Conservation (phyloP, 2,113 vertebrate species). For the Chroicocephalus ridibundus region DNA sequence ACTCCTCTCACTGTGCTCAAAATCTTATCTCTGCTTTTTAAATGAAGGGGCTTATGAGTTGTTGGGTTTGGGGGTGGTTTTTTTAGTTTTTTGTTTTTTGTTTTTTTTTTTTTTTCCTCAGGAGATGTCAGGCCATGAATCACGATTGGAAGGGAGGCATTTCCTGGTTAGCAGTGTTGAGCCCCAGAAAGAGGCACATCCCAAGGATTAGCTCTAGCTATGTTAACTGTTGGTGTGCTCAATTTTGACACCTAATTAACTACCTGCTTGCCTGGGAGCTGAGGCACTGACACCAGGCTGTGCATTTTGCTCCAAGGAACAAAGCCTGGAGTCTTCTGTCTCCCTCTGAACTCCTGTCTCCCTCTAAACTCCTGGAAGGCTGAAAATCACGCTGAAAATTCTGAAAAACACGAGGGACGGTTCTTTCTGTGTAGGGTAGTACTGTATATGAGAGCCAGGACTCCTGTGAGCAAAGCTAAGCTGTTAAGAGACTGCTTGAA, state of each 20-base stretch:
- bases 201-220: not conserved
- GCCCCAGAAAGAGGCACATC: not conserved
- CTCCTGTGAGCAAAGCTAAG: not conserved
- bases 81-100: not conserved
- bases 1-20: not conserved
- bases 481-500: not conserved
- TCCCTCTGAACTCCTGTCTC: not conserved
- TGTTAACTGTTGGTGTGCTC: not conserved
- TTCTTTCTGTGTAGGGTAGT: not conserved
- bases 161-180: conserved; percentile 16
- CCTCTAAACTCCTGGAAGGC: not conserved
- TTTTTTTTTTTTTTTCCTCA: not conserved
- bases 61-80: not conserved
- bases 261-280: not conserved
- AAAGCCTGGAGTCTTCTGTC: not conserved
- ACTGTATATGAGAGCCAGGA: not conserved
- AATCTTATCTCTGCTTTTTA: not conserved
- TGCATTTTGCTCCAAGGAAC: not conserved
- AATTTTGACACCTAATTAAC: not conserved
- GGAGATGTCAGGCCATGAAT: conserved; percentile 37
- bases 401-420: not conserved
- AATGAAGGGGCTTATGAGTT: not conserved
- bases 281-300: not conserved
- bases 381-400: not conserved
- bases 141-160: conserved; percentile 13